Conservation (phyloP, 2,113 vertebrate genomes). For the Gasterosteus aculeatus region DNA sequence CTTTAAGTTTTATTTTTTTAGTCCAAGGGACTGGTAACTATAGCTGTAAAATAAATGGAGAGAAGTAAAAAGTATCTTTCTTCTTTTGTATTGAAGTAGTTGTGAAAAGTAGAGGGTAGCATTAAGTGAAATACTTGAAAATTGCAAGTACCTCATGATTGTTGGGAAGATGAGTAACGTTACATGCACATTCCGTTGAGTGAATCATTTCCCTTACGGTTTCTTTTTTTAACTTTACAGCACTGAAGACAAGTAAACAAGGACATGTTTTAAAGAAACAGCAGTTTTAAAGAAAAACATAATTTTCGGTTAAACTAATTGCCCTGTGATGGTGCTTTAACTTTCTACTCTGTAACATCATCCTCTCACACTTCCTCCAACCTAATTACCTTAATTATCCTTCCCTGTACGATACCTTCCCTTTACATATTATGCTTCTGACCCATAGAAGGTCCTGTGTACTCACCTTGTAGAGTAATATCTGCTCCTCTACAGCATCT, state of each 20-base stretch:
- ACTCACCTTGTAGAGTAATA: constrained; percentile 31
- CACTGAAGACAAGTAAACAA: not conserved
- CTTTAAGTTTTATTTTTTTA: not conserved
- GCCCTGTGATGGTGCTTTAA: not conserved
- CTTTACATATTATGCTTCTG: not conserved
- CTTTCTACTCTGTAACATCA: not conserved
- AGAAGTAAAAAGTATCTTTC: not conserved
- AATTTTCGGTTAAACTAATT: not conserved
- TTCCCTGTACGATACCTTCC: not conserved
- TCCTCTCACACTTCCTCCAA: not conserved
- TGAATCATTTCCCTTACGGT: too few relatives aligned
- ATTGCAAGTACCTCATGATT: not conserved
- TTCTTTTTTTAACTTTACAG: not conserved
- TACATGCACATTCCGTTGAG: not conserved
- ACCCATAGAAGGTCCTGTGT: not conserved
- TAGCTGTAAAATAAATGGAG: not conserved
- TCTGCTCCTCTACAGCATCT: constrained; percentile 56
- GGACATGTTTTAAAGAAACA: not conserved
- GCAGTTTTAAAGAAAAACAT: too few relatives aligned
- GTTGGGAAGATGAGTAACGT: not conserved
- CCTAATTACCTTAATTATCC: not conserved
- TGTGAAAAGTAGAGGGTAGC: not conserved
- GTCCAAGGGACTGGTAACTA: not conserved
- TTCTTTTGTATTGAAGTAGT: not conserved
- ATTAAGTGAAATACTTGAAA: not conserved